Conservation (phyloP, 2,888 invertebrate species). For the Acronicta psi region DNA sequence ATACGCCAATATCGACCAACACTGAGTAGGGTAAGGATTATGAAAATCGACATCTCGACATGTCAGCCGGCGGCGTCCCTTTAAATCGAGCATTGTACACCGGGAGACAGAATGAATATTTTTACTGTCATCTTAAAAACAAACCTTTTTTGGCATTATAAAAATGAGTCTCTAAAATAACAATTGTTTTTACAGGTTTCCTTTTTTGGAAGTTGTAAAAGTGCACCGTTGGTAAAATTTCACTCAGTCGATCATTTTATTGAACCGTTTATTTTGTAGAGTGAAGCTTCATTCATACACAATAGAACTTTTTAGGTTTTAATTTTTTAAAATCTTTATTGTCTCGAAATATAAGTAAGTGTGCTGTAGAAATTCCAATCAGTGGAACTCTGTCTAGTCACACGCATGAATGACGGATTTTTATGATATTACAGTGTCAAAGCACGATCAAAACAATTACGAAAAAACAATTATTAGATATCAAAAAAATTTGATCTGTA, state of each 20-base stretch:
- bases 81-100: constrained; percentile 9
- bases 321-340: too few relatives aligned
- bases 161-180: constrained; percentile 1
- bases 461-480: too few relatives aligned
- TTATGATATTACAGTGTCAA: too few relatives aligned
- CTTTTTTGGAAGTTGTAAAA: background rate
- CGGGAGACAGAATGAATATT: constrained; percentile 3
- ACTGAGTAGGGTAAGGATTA: constrained; percentile 6
- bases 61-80: background rate
- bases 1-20: background rate
- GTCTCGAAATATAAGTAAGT: too few relatives aligned
- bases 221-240: background rate
- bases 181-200: constrained; percentile 2
- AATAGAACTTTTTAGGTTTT: background rate
- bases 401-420: too few relatives aligned
- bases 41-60: constrained; percentile 15
- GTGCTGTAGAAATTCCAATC: too few relatives aligned
- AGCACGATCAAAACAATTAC: too few relatives aligned
- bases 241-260: background rate
- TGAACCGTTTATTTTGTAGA: background rate
- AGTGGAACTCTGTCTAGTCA: too few relatives aligned
- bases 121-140: background rate
- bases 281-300: too few relatives aligned
- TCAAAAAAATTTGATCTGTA: too few relatives aligned
- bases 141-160: background rate